Base-by-base conservation (phyloP, 2,888 invertebrate genomes). In the Xylota sylvarum region DNA sequence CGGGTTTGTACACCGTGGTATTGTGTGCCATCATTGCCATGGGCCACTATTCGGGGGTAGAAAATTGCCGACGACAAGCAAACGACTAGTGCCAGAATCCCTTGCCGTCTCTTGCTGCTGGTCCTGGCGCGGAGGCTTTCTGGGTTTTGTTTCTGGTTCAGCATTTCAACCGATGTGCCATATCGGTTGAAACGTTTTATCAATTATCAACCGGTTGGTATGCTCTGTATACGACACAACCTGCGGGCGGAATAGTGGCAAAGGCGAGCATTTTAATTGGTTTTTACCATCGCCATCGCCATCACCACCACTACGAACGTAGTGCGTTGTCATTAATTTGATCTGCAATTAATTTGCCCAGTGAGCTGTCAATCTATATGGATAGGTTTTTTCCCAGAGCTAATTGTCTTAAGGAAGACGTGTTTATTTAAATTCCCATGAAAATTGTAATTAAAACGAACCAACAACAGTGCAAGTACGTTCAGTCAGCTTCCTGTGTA, bases 261-360 rank as follows among this genome's bases (percentile, higher is more conserved):
- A 74, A 70, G 74, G 50, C 50, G 80, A 70, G 64, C 46, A 58
- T 74, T 80, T 85, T 85, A 85, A 85, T 85, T 85, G 80, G 70
- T 80, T 85, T 85, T 82, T 56, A 14, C 69, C 69, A 56, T 27
- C 60, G 50, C 48, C 48, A 37, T 7, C 12, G 30, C 30, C 62
- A 17, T 5, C 62, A 14, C 14, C 48, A 17, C 19, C 10, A 17
- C 9, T 3, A 46, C 1, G 10, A 52, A 40, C 35, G 32, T 32
- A 46, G 17, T 9, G 32, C 23, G 70, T 40, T 35, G 37, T 73
- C 79, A 76, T 77, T 83, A 83, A 83, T 72, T 77, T 72, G 58
- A 83, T 65, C 70, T 60, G 82, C 77, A 77, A 82, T 83, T 60
- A 83, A 77, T 77, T 77, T 77, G 65, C 56, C 35, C 77, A 65